These are phyloP conservation scores for Neoscelio sp. DNA, from an alignment of 2,888 invertebrate genomes.

Conservation along the genomic window DNA sequence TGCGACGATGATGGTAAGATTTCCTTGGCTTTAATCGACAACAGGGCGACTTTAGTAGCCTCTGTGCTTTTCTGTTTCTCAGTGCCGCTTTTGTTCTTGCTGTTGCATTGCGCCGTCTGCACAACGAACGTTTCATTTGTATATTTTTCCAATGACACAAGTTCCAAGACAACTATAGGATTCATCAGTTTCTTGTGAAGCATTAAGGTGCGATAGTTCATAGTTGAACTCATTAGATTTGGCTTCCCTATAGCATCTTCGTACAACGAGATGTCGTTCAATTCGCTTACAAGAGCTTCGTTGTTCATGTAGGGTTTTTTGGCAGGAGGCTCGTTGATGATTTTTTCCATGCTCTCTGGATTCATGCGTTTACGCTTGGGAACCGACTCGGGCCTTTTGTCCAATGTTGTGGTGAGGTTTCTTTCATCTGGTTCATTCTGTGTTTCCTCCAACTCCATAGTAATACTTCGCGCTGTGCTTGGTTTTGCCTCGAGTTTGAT, in stretches of 20 bases:
- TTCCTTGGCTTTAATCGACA: background rate
- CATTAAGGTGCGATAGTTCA: constrained; percentile 75
- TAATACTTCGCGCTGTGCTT: constrained; percentile 20
- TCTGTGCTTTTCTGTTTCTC: no score
- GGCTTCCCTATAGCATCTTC: constrained; percentile 80
- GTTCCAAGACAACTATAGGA: constrained; percentile 77
- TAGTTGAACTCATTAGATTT: constrained; percentile 80
- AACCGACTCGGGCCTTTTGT: background rate
- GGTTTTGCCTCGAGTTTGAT: background rate
- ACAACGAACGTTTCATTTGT: constrained; percentile 76
- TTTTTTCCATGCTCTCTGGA: background rate
- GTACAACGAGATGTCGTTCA: constrained; percentile 78
- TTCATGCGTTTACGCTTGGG: constrained; percentile 41
- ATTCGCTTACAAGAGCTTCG: constrained; percentile 68
- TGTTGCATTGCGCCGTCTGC: constrained; percentile 8
- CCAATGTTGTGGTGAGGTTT: background rate
- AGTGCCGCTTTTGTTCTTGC: constrained; percentile 14
- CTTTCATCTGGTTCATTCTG: background rate
- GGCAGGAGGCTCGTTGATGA: constrained; percentile 51
- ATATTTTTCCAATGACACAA: constrained; percentile 46
- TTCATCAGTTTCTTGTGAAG: constrained; percentile 74
- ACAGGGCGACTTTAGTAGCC: no score
- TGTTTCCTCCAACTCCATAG: constrained; percentile 30
- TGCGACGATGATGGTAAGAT: no score
- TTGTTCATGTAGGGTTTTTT: constrained; percentile 68